Evolutionary conservation across 2,888 invertebrate species (phyloP).

Genomic region (Sabellastarte sp.): DNA sequence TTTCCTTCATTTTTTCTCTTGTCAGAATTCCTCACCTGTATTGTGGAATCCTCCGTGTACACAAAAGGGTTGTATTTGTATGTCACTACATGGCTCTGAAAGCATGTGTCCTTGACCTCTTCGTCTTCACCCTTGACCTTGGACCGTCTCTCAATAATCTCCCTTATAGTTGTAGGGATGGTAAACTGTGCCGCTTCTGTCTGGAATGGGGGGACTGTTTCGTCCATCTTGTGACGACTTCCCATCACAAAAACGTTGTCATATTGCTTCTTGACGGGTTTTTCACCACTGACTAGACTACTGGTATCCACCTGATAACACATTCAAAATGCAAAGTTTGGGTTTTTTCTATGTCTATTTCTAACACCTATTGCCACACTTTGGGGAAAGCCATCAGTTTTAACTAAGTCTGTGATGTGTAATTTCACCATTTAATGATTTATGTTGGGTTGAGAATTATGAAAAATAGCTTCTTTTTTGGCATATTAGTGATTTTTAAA

Average conservation of each 20-base stretch:
- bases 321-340: no score
- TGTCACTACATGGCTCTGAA: conserved; percentile 19
- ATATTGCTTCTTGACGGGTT: conserved; percentile 25
- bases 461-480: no score
- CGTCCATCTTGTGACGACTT: conserved; percentile 29
- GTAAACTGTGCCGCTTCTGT: conserved; percentile 36
- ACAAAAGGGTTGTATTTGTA: conserved; percentile 17
- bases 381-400: no score
- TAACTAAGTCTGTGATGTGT: no score
- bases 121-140: conserved; percentile 1
- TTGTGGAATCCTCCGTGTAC: background rate
- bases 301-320: conserved; percentile 39
- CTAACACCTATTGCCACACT: no score
- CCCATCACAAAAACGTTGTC: conserved; percentile 31
- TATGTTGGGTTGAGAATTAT: no score
- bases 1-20: no score
- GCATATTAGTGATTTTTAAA: no score
- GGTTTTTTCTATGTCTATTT: no score
- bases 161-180: conserved; percentile 36
- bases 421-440: no score
- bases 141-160: conserved; percentile 7
- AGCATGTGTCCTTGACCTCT: background rate
- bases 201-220: conserved; percentile 20
- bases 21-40: no score
- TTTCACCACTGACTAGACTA: conserved; percentile 39